A percentile compares a stretch with the other conserved stretches of the same genome.
These are phyloP conservation scores for Microplitis deprimator DNA, from an alignment of 2,888 invertebrate species.

Conservation along the genomic window DNA sequence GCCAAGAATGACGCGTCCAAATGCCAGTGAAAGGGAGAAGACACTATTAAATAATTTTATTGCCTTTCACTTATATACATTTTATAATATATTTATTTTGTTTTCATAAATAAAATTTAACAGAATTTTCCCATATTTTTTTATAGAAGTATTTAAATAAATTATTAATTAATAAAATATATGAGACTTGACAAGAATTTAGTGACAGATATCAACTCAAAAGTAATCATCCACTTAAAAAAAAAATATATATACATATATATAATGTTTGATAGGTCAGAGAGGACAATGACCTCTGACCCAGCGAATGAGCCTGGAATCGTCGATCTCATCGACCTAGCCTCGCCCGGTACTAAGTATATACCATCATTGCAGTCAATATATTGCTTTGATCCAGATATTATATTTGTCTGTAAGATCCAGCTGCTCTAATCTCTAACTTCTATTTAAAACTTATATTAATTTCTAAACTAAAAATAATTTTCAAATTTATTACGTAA, in stretches of 20 bases:
- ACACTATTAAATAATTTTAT: conserved; percentile 39
- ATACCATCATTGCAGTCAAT: conserved; percentile 33
- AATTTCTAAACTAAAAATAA: neutral
- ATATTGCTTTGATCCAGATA: conserved; percentile 48
- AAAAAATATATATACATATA: conserved; percentile 10
- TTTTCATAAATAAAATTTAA: neutral
- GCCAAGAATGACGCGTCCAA: conserved; percentile 58
- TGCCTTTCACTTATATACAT: conserved; percentile 24
- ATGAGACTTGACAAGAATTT: no score
- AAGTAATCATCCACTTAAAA: neutral
- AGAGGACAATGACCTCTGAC: conserved; percentile 68
- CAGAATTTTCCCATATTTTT: neutral
- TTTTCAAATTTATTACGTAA: neutral
- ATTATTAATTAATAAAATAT: no score
- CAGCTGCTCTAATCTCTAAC: neutral
- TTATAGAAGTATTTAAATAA: neutral
- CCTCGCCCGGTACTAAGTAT: conserved; percentile 52
- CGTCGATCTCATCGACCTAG: conserved; percentile 54
- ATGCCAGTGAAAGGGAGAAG: conserved; percentile 68
- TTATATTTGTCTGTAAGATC: conserved; percentile 48
- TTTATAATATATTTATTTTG: neutral
- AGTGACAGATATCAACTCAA: neutral
- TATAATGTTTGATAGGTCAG: conserved; percentile 18
- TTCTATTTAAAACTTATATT: neutral
- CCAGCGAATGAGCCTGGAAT: conserved; percentile 60